Conservation (phyloP, 2,888 invertebrate genomes). For the Himalopsyche anomala region DNA sequence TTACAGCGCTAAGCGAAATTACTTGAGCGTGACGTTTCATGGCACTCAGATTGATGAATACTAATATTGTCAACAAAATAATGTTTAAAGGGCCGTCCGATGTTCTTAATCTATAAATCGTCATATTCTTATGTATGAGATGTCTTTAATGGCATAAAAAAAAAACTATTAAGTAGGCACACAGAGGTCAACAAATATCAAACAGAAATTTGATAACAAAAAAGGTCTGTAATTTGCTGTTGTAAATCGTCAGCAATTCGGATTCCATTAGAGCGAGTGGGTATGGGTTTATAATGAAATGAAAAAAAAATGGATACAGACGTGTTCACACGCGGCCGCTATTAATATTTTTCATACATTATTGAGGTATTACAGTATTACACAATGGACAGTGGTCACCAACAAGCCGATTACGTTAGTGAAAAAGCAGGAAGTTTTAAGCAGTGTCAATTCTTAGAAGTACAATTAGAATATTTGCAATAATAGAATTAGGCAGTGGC, state of each 20-base stretch:
- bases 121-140: neutral
- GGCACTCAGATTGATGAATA: too few species aligned
- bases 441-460: too few species aligned
- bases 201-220: constrained; percentile 47
- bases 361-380: constrained; percentile 53
- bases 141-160: neutral
- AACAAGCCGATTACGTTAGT: neutral
- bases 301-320: constrained; percentile 50
- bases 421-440: too few species aligned
- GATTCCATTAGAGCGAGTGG: constrained; percentile 61
- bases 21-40: too few species aligned
- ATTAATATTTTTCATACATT: constrained; percentile 57
- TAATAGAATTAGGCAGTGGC: too few species aligned
- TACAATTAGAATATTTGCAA: too few species aligned
- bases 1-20: too few species aligned
- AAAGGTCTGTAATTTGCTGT: constrained; percentile 43
- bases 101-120: too few species aligned
- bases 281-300: constrained; percentile 51
- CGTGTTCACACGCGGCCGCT: constrained; percentile 61
- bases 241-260: constrained; percentile 55
- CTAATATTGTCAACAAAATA: too few species aligned
- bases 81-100: too few species aligned
- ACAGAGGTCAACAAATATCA: constrained; percentile 52
- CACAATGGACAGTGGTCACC: constrained; percentile 51
- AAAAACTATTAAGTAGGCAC: constrained; percentile 42